A percentile compares a stretch with the other conserved stretches of the same genome.
phyloP scores from a whole-genome alignment of 2,888 invertebrate genomes.

The Eristalis arbustorum region DNA sequence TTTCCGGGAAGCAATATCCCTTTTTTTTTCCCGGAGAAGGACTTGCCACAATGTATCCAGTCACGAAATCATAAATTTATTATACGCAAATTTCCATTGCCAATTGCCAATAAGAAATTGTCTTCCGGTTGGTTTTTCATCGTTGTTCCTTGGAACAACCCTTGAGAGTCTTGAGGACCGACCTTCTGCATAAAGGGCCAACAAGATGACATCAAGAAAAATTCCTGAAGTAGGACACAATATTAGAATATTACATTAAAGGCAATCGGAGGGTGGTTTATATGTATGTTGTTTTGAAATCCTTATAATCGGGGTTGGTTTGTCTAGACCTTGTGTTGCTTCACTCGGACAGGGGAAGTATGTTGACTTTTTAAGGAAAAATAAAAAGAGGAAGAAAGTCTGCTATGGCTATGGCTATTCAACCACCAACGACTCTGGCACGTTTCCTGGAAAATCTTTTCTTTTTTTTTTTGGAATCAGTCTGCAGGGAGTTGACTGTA shows the following conservation, averaged over 20 bases:
- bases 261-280: slow-evolving; percentile 34
- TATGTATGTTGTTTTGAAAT: neutral
- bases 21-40: slow-evolving; percentile 3
- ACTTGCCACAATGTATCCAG: slow-evolving; percentile 62
- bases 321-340: slow-evolving; percentile 61
- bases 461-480: neutral
- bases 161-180: slow-evolving; percentile 48
- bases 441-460: neutral
- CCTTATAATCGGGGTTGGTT: slow-evolving; percentile 47
- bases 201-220: slow-evolving; percentile 61
- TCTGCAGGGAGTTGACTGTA: slow-evolving; percentile 10
- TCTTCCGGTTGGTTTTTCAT: slow-evolving; percentile 44
- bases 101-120: slow-evolving; percentile 68
- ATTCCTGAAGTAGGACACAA: slow-evolving; percentile 52
- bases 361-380: slow-evolving; percentile 18
- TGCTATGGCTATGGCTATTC: slow-evolving; percentile 30
- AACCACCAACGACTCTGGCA: slow-evolving; percentile 40
- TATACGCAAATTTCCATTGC: slow-evolving; percentile 69
- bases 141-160: slow-evolving; percentile 31
- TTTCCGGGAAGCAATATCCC: slow-evolving; percentile 50
- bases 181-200: slow-evolving; percentile 51
- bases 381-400: slow-evolving; percentile 5
- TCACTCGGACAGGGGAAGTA: slow-evolving; percentile 18
- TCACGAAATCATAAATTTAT: slow-evolving; percentile 66
- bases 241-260: slow-evolving; percentile 66